These are phyloP conservation scores for Platygyra sinensis DNA, from an alignment of 64 coral and sea anemone genomes.

Conservation along the genomic window DNA sequence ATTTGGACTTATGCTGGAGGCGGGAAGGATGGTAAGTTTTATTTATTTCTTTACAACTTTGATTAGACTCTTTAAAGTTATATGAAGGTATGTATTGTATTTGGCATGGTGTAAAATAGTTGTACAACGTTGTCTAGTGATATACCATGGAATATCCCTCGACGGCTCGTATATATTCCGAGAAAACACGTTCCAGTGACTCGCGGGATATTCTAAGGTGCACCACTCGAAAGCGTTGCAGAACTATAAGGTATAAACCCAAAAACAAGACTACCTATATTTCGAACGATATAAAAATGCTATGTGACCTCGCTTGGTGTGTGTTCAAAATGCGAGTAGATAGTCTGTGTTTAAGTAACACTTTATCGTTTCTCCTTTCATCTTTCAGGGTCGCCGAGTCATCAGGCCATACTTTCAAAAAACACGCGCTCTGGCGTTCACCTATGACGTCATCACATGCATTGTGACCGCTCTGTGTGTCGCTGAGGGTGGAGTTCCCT, in stretches of 20 bases:
- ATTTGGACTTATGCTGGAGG: conserved; percentile 52
- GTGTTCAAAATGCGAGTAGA: no score
- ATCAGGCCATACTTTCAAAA: background rate
- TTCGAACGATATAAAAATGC: no score
- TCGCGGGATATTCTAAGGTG: no score
- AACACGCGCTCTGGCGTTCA: background rate
- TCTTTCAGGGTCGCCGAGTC: background rate
- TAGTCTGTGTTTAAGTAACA: background rate
- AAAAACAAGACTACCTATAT: no score
- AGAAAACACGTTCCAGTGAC: no score
- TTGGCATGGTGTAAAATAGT: no score
- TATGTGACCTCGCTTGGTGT: no score
- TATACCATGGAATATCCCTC: background rate
- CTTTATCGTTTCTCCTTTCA: background rate
- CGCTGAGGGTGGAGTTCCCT: background rate
- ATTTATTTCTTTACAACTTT: background rate
- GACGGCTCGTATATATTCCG: no score
- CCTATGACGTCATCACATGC: background rate
- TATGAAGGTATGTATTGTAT: background rate
- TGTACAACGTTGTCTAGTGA: background rate
- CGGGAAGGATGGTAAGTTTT: conserved; percentile 49
- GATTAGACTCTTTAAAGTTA: background rate
- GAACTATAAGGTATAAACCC: no score
- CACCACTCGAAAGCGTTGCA: no score
- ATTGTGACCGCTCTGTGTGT: background rate